Base-by-base conservation (phyloP, 2,797 vertebrate genomes). In the Sebastes aleutianus region DNA sequence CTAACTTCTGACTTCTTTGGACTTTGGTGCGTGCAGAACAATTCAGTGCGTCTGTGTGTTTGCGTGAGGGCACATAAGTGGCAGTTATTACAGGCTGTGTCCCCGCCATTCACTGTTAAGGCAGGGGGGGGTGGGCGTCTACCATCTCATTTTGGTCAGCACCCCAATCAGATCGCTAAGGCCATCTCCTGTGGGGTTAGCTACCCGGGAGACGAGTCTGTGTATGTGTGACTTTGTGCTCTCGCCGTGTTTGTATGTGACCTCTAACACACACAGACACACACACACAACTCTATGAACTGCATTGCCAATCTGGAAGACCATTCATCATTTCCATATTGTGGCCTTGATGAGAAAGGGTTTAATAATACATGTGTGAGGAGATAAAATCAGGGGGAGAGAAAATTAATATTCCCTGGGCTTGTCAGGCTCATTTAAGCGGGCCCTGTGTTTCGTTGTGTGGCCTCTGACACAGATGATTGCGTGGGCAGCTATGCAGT, bases 381-480 rank as follows among this genome's bases (percentile, higher is more conserved):
- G 71, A 90, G 91, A 94, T 91, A 89, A 88, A 90, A 94, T 89
- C 89, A 87, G 64, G 78, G 43, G 73, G 71, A 88, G 74, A 70
- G 85, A 90, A 92, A 93, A 94, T 93, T 82, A 90, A 92, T 92
- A 93, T 95, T 93, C 93, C 84, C 87, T 63, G 74, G 16, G 90
- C 85, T 85, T 91, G 93, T 94, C 89, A 88, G 87, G 86, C 86
- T 91, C 85, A 88, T 95, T 95, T 94, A 93, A 92, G 91, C 77
- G 62, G 82, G 78, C 77, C 84, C 78, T 70, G 63, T 91, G 92
- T 91, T 91, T 90, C 77, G 82, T 82, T 88, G 81, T 78, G 81
- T 88, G 90, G 91, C 90, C 89, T 88, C 78, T 94, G 92, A 93
- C 93, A 93, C 85, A 87, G 89, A 94, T 93, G 93, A 95, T 91